phyloP scores from a whole-genome alignment of 2,113 vertebrate genomes.

The Xyrauchen texanus region DNA sequence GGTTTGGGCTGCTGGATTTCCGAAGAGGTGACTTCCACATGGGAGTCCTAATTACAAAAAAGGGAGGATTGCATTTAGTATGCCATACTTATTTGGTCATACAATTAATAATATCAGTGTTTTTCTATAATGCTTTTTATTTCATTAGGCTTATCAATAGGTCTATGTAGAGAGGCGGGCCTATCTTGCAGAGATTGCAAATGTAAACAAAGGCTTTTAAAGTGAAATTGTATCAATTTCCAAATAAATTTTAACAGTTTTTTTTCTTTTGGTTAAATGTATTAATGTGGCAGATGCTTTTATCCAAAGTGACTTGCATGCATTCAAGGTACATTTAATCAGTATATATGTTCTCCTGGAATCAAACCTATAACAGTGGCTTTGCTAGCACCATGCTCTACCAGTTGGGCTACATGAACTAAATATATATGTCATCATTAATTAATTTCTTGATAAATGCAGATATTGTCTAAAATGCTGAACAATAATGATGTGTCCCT shows the following conservation, averaged over 20 bases:
- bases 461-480: background rate
- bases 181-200: constrained; percentile 81
- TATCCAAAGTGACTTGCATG: too few species aligned
- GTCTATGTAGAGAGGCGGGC: constrained; percentile 76
- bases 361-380: background rate
- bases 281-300: too few species aligned
- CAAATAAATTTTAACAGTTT: too few species aligned
- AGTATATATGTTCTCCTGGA: background rate
- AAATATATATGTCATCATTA: background rate
- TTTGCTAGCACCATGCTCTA: background rate
- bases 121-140: background rate
- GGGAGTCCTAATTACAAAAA: background rate
- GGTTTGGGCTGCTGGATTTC: background rate
- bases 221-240: background rate
- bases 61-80: background rate
- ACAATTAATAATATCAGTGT: background rate
- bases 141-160: constrained; percentile 81
- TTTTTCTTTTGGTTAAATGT: too few species aligned
- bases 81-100: background rate
- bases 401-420: too few species aligned
- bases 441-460: background rate
- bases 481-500: constrained; percentile 6
- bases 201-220: constrained; percentile 70
- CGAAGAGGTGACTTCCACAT: background rate
- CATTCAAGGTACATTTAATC: background rate